These are phyloP conservation scores for Eristalis pertinax DNA, from an alignment of 2,888 invertebrate genomes.

Conservation along the genomic window DNA sequence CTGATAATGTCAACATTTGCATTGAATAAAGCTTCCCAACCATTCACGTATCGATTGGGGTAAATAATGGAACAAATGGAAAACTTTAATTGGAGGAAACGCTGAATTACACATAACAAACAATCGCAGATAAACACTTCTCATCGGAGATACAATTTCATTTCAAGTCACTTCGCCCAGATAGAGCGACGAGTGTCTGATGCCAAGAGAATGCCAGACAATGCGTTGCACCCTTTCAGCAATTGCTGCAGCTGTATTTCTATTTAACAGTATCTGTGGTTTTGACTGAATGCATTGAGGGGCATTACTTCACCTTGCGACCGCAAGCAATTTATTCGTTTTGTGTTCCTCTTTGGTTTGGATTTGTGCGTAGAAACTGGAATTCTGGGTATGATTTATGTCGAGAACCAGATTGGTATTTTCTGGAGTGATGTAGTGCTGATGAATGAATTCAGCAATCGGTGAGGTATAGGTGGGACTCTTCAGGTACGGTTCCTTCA, in stretches of 20 bases:
- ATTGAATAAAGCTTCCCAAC: constrained; percentile 3
- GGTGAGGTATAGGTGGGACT: too few relatives aligned
- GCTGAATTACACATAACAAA: constrained; percentile 26
- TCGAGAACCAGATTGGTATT: neutral
- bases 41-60: neutral
- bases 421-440: too few relatives aligned
- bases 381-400: neutral
- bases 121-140: constrained; percentile 16
- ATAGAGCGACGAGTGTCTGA: neutral
- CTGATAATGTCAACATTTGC: constrained; percentile 22
- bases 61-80: neutral
- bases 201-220: neutral
- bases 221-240: neutral
- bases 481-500: too few relatives aligned
- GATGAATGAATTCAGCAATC: too few relatives aligned
- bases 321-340: neutral
- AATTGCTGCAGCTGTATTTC: neutral
- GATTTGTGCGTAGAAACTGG: neutral
- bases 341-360: neutral
- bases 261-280: neutral
- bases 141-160: constrained; percentile 33
- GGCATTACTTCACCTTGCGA: neutral
- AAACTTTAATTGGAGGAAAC: constrained; percentile 41
- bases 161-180: constrained; percentile 9
- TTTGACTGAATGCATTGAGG: neutral